Conservation (phyloP, 2,113 vertebrate genomes). For the Eretmochelys imbricata region DNA sequence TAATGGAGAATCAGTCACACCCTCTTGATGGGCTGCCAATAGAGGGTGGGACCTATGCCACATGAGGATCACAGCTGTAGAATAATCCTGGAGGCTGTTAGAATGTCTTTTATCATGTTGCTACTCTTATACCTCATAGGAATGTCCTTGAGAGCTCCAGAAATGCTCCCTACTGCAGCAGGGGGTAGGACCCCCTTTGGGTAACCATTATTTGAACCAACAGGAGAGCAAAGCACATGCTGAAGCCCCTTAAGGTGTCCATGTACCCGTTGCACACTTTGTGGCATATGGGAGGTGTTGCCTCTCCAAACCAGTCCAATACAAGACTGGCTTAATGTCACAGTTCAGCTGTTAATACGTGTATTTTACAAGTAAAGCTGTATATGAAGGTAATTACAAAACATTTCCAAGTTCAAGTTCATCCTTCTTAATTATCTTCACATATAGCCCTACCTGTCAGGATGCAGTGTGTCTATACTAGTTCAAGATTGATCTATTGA, state of each 20-base stretch:
- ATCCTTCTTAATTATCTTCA: background rate
- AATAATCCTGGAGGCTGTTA: too few relatives aligned
- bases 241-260: background rate
- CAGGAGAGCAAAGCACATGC: background rate
- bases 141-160: too few relatives aligned
- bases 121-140: too few relatives aligned
- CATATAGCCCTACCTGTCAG: background rate
- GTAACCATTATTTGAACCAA: too few relatives aligned
- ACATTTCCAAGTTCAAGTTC: background rate
- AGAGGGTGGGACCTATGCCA: too few relatives aligned
- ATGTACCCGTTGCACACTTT: too few relatives aligned
- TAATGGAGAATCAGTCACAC: too few relatives aligned
- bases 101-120: too few relatives aligned
- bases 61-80: too few relatives aligned
- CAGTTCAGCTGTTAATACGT: background rate
- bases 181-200: too few relatives aligned
- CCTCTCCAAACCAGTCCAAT: background rate
- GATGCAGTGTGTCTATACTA: background rate
- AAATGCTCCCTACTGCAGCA: too few relatives aligned
- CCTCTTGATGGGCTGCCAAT: too few relatives aligned
- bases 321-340: background rate
- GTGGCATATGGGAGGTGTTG: background rate
- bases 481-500: rapidly evolving
- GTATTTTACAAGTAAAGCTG: background rate
- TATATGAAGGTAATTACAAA: background rate